These are phyloP conservation scores for Chloroceryle inda DNA, from an alignment of 2,797 vertebrate species.

Conservation along the genomic window DNA sequence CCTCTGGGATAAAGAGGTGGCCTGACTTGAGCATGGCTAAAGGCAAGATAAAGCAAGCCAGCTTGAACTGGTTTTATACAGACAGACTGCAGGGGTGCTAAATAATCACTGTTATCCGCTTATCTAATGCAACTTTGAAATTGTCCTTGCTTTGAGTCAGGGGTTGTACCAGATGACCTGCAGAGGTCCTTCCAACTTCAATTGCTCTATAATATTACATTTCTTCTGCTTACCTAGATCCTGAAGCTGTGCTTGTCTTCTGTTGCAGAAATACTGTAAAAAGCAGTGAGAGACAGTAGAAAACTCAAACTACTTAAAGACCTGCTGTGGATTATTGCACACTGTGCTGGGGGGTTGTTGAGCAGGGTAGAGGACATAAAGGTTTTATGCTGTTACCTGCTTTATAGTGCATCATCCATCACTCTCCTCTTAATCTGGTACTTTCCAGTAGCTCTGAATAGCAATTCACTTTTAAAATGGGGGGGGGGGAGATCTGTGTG, in stretches of 20 bases:
- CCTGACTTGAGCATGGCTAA: background rate
- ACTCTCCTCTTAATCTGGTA: background rate
- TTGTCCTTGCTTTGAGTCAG: conserved; percentile 23
- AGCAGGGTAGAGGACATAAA: background rate
- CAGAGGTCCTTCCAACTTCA: background rate
- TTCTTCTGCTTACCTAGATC: background rate
- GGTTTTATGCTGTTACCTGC: background rate
- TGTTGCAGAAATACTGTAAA: background rate
- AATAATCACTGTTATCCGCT: background rate
- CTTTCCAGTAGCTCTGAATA: background rate
- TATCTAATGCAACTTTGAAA: background rate
- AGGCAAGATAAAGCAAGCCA: background rate
- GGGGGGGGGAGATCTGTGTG: background rate
- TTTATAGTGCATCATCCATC: background rate
- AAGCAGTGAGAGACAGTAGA: background rate
- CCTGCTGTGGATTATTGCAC: background rate
- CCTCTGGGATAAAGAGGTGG: background rate
- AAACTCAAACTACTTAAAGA: background rate
- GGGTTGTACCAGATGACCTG: background rate
- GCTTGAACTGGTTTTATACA: background rate
- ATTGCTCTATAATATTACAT: background rate
- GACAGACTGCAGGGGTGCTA: background rate
- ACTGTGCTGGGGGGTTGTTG: background rate
- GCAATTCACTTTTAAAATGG: background rate
- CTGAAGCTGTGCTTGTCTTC: background rate